Evolutionary conservation across 1,140 invertebrate species (phyloP).

Genomic region (Macrosteles quadrilineatus): DNA sequence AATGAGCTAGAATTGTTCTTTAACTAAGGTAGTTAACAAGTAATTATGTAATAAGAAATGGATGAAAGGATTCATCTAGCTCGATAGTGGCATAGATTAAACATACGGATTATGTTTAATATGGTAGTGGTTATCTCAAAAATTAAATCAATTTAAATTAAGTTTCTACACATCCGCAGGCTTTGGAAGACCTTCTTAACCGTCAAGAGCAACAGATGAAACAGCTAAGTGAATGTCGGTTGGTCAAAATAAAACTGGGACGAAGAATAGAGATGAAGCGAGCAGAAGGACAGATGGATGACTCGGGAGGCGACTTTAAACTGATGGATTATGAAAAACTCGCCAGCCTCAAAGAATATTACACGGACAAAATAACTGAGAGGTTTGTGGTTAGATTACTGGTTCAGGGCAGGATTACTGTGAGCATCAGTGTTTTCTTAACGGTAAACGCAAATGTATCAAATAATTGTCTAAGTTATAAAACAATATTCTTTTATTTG

Average conservation of each 20-base stretch:
- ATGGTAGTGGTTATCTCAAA: not conserved
- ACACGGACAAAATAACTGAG: slow-evolving; percentile 19
- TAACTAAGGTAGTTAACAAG: no score
- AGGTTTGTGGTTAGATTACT: slow-evolving; percentile 16
- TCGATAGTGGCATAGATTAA: no score
- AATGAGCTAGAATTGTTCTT: no score
- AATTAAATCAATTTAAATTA: not conserved
- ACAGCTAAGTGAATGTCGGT: not conserved
- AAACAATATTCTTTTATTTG: no score
- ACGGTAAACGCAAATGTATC: no score
- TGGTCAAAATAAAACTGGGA: not conserved
- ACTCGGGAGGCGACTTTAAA: slow-evolving; percentile 2
- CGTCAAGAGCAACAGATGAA: not conserved
- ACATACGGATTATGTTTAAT: no score
- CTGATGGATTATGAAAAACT: slow-evolving; percentile 29
- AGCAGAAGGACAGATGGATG: slow-evolving; percentile 6
- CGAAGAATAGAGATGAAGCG: not conserved
- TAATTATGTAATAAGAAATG: no score
- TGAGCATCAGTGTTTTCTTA: no score
- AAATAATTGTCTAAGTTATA: no score
- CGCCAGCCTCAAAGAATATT: slow-evolving; percentile 11
- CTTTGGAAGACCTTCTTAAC: not conserved
- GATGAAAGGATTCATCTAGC: no score
- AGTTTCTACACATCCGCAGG: not conserved
- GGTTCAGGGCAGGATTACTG: no score